These are phyloP conservation scores for Rhodeus uyekii DNA, from an alignment of 2,797 vertebrate genomes.

Conservation along the genomic window DNA sequence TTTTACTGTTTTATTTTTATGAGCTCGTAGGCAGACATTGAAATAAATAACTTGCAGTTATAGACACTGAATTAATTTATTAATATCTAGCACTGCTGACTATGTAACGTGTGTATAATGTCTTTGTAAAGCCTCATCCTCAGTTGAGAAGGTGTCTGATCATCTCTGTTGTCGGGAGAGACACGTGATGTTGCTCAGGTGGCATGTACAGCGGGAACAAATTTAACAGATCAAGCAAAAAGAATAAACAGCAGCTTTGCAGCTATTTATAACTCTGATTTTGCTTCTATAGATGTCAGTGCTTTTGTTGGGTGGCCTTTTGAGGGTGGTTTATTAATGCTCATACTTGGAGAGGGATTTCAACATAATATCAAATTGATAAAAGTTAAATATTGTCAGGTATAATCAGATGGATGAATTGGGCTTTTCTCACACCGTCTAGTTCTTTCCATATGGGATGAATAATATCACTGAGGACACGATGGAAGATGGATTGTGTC, in stretches of 20 bases:
- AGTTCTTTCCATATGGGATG: not conserved
- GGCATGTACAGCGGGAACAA: conserved; percentile 12
- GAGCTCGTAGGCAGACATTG: not conserved
- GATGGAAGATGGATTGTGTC: not conserved
- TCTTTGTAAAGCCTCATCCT: not conserved
- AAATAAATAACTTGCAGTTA: not conserved
- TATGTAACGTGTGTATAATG: too few species aligned
- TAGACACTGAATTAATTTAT: not conserved
- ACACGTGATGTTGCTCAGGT: conserved; percentile 20
- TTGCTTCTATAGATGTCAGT: not conserved
- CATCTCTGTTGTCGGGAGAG: not conserved
- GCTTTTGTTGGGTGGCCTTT: not conserved
- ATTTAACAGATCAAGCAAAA: conserved; percentile 23
- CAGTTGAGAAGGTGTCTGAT: conserved; percentile 1
- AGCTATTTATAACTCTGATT: conserved; percentile 12
- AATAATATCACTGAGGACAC: not conserved
- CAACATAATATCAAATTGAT: not conserved
- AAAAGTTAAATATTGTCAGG: not conserved
- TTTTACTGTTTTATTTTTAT: not conserved
- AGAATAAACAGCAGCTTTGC: conserved; percentile 20
- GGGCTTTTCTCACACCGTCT: not conserved
- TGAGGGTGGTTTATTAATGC: not conserved
- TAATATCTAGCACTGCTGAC: not conserved
- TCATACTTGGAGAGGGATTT: not conserved
- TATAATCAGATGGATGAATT: not conserved